Conservation (phyloP, 2,113 vertebrate genomes). For the Colossoma macropomum region DNA sequence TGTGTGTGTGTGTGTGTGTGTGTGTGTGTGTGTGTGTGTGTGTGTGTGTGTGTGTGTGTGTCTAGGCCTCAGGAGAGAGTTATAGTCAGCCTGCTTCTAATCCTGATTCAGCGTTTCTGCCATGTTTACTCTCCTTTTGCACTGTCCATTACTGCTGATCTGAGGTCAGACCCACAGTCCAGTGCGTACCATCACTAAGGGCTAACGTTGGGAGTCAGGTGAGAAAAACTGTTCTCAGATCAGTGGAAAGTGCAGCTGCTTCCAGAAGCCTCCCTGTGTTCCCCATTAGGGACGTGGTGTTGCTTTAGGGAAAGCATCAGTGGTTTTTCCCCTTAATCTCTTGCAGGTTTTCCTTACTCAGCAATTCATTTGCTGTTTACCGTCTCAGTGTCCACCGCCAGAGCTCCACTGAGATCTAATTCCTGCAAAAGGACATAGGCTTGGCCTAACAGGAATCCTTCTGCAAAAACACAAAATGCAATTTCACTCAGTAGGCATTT, state of each 20-base stretch:
- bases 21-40: slow-evolving; percentile 21
- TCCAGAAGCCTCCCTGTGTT: not conserved
- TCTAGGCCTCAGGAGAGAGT: slow-evolving; percentile 4
- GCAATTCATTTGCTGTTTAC: not conserved
- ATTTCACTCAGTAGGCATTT: not conserved
- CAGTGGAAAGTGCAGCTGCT: not conserved
- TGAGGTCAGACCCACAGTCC: not conserved
- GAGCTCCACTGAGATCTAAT: not conserved
- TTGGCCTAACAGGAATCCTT: not conserved
- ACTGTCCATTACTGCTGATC: not conserved
- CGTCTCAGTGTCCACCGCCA: not conserved
- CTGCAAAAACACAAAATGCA: not conserved
- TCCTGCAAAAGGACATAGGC: not conserved
- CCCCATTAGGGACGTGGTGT: not conserved
- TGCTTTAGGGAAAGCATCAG: slow-evolving; percentile 12
- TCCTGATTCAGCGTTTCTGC: slow-evolving; percentile 31
- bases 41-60: slow-evolving; percentile 7
- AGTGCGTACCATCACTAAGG: not conserved
- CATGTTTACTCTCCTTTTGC: not conserved
- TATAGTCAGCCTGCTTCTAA: not conserved
- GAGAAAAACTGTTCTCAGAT: slow-evolving; percentile 1
- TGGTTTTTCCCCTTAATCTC: slow-evolving; percentile 6
- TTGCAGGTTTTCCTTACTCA: slow-evolving; percentile 11
- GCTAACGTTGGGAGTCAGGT: not conserved
- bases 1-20: slow-evolving; percentile 10